phyloP scores from a whole-genome alignment of 2,888 invertebrate species.

The Sarcophaga variegata region DNA sequence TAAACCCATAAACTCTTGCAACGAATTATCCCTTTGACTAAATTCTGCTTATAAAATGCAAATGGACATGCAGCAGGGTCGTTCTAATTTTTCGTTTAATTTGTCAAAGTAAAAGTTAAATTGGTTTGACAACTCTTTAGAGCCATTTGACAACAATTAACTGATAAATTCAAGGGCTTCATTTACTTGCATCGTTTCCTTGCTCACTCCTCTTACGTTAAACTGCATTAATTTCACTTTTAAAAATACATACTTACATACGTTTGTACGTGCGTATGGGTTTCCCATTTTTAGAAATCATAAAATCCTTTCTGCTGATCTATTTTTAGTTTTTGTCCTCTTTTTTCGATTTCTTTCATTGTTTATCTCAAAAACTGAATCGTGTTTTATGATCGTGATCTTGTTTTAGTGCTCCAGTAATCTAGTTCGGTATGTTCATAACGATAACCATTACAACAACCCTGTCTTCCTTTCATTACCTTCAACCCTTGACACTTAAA shows the following conservation, averaged over 20 bases:
- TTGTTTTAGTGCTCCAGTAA: constrained; percentile 39
- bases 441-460: neutral
- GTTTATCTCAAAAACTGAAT: constrained; percentile 40
- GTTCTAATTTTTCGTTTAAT: constrained; percentile 37
- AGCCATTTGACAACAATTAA: constrained; percentile 42
- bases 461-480: neutral
- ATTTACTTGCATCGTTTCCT: neutral
- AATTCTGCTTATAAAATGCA: neutral
- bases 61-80: neutral
- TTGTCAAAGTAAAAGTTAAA: constrained; percentile 67
- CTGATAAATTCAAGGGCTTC: constrained; percentile 35
- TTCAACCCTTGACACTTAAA: neutral
- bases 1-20: constrained; percentile 54
- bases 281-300: constrained; percentile 22
- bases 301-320: constrained; percentile 23
- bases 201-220: constrained; percentile 6
- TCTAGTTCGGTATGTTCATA: constrained; percentile 2
- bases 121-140: constrained; percentile 59
- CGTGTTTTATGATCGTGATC: constrained; percentile 43
- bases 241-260: neutral
- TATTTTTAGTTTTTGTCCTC: constrained; percentile 13
- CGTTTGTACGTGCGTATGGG: neutral
- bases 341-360: constrained; percentile 28
- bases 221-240: neutral
- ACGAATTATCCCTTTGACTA: neutral